Conservation (phyloP, 2,888 invertebrate species). For the Cephalotes varians region DNA sequence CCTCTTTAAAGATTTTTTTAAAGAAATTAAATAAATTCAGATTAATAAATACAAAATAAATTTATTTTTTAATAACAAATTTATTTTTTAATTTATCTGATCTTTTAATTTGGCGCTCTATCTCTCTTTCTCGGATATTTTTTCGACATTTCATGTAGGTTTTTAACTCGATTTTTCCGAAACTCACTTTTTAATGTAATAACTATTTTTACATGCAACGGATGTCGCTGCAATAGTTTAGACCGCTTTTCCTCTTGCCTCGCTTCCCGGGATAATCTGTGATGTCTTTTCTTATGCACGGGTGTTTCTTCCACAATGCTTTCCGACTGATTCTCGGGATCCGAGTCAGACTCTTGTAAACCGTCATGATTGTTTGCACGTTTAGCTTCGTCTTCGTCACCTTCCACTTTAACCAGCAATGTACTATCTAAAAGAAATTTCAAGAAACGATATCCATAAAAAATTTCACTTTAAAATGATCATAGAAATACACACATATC, state of each 20-base stretch:
- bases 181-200: conserved; percentile 87
- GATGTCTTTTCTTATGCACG: conserved; percentile 89
- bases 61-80: background rate
- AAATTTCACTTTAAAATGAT: background rate
- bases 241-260: conserved; percentile 90
- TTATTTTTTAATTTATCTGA: background rate
- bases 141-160: background rate
- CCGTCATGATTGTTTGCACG: conserved; percentile 86
- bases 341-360: conserved; percentile 90
- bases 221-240: conserved; percentile 90
- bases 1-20: background rate
- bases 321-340: conserved; percentile 87
- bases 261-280: conserved; percentile 89
- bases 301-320: conserved; percentile 86
- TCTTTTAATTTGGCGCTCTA: background rate
- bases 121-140: background rate
- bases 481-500: background rate
- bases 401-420: conserved; percentile 85
- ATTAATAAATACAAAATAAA: background rate
- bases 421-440: conserved; percentile 73
- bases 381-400: conserved; percentile 87
- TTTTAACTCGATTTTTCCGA: background rate
- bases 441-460: background rate
- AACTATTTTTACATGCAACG: conserved; percentile 90
- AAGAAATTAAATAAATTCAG: background rate